Conservation (phyloP, 2,113 vertebrate genomes). For the Strix aluco region DNA sequence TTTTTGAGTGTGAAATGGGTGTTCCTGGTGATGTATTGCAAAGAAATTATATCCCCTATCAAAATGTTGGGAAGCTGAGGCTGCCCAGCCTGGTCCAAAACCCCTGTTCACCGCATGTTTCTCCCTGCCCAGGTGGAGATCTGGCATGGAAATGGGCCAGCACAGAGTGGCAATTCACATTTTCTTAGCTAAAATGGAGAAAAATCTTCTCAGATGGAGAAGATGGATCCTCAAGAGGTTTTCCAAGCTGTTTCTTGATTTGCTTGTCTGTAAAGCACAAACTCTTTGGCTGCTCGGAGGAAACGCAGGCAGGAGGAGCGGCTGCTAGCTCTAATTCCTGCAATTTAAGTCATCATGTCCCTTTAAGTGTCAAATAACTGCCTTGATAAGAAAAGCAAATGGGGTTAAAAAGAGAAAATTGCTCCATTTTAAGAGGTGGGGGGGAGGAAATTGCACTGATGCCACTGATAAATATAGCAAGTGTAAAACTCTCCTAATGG, state of each 20-base stretch:
- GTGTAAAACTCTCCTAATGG: background rate
- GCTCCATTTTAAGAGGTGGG: background rate
- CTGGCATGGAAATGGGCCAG: fast-evolving
- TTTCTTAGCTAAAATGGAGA: background rate
- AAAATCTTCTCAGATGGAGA: background rate
- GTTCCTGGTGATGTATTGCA: background rate
- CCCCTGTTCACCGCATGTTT: fast-evolving
- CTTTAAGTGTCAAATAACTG: constrained; percentile 64
- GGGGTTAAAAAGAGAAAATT: constrained; percentile 70
- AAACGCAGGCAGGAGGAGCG: background rate
- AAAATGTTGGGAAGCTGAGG: fast-evolving
- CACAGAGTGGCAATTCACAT: fast-evolving
- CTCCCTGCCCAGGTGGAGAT: background rate
- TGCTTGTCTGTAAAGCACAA: background rate
- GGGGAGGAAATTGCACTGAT: background rate
- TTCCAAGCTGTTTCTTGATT: background rate
- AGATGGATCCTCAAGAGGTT: background rate
- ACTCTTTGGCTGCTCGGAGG: background rate
- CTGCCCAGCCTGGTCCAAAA: background rate
- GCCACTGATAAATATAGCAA: background rate
- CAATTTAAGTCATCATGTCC: constrained; percentile 48
- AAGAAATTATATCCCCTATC: background rate
- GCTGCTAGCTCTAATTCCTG: constrained; percentile 36
- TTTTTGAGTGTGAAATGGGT: background rate
- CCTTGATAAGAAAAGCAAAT: constrained; percentile 70